These are phyloP conservation scores for Pardosa pseudoannulata DNA, from an alignment of 2,888 invertebrate species.

Conservation along the genomic window DNA sequence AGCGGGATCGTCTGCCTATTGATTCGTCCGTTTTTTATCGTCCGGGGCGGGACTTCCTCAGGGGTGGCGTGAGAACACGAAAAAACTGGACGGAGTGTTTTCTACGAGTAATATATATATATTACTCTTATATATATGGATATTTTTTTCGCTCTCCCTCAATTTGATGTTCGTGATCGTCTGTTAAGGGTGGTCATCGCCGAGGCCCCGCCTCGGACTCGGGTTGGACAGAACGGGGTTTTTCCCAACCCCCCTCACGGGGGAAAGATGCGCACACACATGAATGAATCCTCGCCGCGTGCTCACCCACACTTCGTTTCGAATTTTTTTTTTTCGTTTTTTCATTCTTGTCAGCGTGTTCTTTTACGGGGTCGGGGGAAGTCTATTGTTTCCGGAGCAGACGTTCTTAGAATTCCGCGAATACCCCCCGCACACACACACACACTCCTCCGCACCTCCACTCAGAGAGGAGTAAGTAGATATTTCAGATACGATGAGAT, in stretches of 20 bases:
- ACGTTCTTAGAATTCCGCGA: no score
- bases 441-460: no score
- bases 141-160: slow-evolving; percentile 32
- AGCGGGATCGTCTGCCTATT: slow-evolving; percentile 57
- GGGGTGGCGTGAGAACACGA: slow-evolving; percentile 70
- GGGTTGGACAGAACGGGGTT: slow-evolving; percentile 62
- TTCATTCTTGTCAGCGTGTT: background rate
- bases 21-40: slow-evolving; percentile 50
- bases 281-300: background rate
- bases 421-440: no score
- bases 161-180: slow-evolving; percentile 50
- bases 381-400: background rate
- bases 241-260: slow-evolving; percentile 53
- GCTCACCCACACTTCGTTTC: background rate
- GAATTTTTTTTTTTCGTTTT: background rate
- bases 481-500: no score
- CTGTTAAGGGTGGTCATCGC: slow-evolving; percentile 58
- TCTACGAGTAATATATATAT: slow-evolving; percentile 15
- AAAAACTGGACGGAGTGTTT: slow-evolving; percentile 62
- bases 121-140: no score
- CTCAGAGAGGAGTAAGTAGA: no score
- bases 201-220: slow-evolving; percentile 60
- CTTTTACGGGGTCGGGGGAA: background rate
- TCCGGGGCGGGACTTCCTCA: slow-evolving; percentile 62
- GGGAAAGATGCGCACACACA: background rate